Evolutionary conservation across 2,888 invertebrate genomes (phyloP).

Genomic region (Drosophila bunnanda): DNA sequence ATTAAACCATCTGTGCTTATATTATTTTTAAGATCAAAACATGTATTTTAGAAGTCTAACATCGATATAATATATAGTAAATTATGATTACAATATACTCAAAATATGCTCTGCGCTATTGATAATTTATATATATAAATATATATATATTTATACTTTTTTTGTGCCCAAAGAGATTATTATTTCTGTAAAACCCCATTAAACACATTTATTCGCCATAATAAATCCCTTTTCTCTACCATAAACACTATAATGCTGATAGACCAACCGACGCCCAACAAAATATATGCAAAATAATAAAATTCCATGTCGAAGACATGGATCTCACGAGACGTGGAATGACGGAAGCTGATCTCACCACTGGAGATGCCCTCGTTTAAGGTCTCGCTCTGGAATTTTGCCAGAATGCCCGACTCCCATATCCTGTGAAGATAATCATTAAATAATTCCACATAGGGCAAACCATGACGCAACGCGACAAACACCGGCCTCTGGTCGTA

Average conservation of each 20-base stretch:
- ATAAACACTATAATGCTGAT: constrained; percentile 30
- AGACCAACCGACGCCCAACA: constrained; percentile 44
- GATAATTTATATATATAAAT: no score
- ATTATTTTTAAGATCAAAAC: no score
- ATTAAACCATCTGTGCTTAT: no score
- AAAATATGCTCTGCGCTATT: no score
- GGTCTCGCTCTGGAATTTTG: constrained; percentile 50
- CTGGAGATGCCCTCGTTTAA: constrained; percentile 49
- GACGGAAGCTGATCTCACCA: constrained; percentile 48
- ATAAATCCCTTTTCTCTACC: neutral
- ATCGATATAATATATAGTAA: neutral
- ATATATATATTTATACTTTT: no score
- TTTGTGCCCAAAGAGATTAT: no score
- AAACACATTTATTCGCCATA: neutral
- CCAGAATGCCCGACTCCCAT: constrained; percentile 60
- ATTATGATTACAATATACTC: no score
- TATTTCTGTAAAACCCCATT: neutral
- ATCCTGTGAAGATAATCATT: constrained; percentile 55
- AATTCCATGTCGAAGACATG: constrained; percentile 50
- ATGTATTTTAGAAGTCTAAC: no score
- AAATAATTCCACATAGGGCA: constrained; percentile 56
- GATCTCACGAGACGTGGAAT: neutral
- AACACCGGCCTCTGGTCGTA: constrained; percentile 37
- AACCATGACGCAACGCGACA: constrained; percentile 45
- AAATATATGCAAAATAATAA: constrained; percentile 47